A percentile compares a stretch with the other conserved stretches of the same genome.
These are phyloP conservation scores for Malurus cyaneus DNA, from an alignment of 2,113 vertebrate genomes.

Conservation along the genomic window DNA sequence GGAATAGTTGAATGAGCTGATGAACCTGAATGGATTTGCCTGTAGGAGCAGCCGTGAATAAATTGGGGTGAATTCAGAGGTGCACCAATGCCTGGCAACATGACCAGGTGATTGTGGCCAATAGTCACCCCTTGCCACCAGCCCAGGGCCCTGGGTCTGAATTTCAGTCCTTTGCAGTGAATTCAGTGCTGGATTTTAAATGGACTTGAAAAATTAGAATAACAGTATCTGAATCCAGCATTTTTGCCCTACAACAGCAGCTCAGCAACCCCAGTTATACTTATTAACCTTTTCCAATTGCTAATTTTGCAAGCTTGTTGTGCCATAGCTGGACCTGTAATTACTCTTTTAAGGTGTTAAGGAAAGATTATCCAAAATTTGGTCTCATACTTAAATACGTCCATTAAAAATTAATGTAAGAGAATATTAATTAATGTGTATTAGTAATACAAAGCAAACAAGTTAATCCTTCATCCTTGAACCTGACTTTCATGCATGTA, in stretches of 20 bases:
- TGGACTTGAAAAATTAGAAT: background rate
- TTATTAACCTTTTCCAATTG: background rate
- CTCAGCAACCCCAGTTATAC: background rate
- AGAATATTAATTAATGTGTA: background rate
- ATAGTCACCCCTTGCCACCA: background rate
- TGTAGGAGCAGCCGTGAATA: background rate
- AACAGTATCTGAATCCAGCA: accelerated
- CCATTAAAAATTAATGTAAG: background rate
- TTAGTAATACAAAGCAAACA: background rate
- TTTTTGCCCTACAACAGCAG: background rate
- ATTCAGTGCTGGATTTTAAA: background rate
- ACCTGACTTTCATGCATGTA: background rate
- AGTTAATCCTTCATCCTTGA: background rate
- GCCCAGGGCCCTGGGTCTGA: background rate
- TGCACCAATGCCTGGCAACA: background rate
- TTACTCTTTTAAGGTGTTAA: background rate
- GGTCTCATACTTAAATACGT: background rate
- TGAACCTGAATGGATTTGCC: background rate
- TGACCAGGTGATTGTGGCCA: background rate
- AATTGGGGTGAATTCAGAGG: background rate
- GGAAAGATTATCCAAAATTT: background rate
- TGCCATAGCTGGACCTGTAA: background rate
- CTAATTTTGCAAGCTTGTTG: background rate
- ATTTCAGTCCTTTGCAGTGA: background rate
- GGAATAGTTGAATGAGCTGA: slow-evolving; percentile 5